Evolutionary conservation across 2,797 vertebrate genomes (phyloP).

Genomic region (Monodelphis domestica): DNA sequence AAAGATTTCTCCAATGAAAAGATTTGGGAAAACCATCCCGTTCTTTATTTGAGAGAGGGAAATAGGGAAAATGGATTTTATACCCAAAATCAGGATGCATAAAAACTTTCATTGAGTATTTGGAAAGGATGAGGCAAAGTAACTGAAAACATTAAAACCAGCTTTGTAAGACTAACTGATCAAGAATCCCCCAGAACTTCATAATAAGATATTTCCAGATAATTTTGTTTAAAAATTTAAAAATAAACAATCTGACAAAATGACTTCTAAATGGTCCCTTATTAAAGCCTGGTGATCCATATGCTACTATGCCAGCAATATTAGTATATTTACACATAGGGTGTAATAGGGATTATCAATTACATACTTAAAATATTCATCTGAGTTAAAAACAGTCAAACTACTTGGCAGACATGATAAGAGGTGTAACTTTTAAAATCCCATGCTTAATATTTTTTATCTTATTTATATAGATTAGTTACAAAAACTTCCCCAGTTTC

Average conservation of each 20-base stretch:
- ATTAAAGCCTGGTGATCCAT: conserved; percentile 44
- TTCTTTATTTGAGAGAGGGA: background rate
- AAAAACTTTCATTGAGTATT: conserved; percentile 4
- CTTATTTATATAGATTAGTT: conserved; percentile 5
- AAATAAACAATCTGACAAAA: conserved; percentile 77
- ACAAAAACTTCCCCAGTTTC: background rate
- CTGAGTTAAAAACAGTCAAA: conserved; percentile 12
- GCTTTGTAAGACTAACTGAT: conserved; percentile 65
- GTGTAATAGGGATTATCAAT: conserved; percentile 15
- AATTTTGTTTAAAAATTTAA: conserved; percentile 76
- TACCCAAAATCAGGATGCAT: background rate
- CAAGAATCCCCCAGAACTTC: conserved; percentile 70
- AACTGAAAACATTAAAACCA: conserved; percentile 56
- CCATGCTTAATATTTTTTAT: conserved; percentile 26
- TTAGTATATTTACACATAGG: background rate
- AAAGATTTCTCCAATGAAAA: conserved; percentile 35
- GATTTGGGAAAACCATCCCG: background rate
- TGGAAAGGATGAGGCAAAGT: conserved; percentile 42
- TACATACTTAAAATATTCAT: background rate
- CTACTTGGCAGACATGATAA: conserved; percentile 15
- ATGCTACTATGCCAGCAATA: conserved; percentile 17
- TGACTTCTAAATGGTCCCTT: conserved; percentile 26
- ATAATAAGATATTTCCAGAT: conserved; percentile 76
- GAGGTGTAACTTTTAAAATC: background rate
- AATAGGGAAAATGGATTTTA: conserved; percentile 1